Conservation (phyloP, 2,113 vertebrate species). For the Neotoma lepida region DNA sequence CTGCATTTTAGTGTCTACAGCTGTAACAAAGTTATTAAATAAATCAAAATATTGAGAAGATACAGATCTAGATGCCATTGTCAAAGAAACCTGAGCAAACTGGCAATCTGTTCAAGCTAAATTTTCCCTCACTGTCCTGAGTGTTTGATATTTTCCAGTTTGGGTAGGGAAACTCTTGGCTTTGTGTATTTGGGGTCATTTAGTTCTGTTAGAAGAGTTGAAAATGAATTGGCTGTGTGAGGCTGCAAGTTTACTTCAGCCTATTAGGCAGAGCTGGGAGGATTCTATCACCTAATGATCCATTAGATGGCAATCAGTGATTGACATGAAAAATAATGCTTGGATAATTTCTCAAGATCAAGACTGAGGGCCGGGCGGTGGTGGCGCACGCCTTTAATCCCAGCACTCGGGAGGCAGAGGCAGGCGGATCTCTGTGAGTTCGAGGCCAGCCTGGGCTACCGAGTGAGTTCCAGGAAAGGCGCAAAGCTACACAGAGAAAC, state of each 20-base stretch:
- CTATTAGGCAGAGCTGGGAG: neutral
- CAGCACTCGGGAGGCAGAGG: no score
- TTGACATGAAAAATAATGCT: neutral
- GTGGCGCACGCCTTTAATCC: no score
- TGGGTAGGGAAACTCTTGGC: neutral
- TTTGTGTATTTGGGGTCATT: neutral
- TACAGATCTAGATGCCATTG: neutral
- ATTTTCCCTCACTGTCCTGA: neutral
- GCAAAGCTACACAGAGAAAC: no score
- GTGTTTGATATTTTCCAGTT: neutral
- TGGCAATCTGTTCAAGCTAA: neutral
- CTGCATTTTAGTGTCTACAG: neutral
- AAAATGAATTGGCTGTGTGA: neutral
- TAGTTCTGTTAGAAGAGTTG: slow-evolving; percentile 26
- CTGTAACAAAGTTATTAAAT: neutral
- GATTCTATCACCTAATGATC: neutral
- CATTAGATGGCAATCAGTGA: neutral
- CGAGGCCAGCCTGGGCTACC: no score
- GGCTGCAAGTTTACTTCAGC: neutral
- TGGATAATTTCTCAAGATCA: neutral
- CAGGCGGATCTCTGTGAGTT: no score
- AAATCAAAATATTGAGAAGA: neutral
- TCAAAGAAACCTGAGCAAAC: neutral
- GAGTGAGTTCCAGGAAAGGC: no score
- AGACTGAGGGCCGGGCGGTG: no score